Evolutionary conservation across 1,140 invertebrate species (phyloP).

Genomic region (Theocolax elegans): DNA sequence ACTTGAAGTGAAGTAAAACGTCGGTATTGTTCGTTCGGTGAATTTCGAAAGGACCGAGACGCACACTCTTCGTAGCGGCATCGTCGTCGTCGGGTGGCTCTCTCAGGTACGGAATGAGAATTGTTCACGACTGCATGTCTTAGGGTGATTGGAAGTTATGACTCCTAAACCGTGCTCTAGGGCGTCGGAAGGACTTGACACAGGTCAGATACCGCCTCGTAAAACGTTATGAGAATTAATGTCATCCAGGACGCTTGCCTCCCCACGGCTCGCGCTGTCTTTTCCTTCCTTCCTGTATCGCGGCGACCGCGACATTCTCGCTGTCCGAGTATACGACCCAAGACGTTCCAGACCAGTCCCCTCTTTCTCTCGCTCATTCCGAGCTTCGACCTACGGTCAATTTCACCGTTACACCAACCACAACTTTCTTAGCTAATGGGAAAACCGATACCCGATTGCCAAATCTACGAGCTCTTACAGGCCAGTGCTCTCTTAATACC

Average conservation of each 20-base stretch:
- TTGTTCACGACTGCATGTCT: slow-evolving; percentile 63
- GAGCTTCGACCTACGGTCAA: slow-evolving; percentile 52
- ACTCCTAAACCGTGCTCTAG: slow-evolving; percentile 64
- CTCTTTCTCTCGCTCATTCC: neutral
- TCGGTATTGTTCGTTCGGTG: slow-evolving; percentile 13
- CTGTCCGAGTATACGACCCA: neutral
- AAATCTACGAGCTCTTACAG: slow-evolving; percentile 33
- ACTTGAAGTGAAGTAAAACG: slow-evolving; percentile 7
- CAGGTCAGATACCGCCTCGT: slow-evolving; percentile 66
- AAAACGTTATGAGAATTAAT: slow-evolving; percentile 69
- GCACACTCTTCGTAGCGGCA: slow-evolving; percentile 4
- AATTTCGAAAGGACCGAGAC: slow-evolving; percentile 19
- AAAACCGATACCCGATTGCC: slow-evolving; percentile 65
- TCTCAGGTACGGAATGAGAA: slow-evolving; percentile 44
- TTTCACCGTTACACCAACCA: slow-evolving; percentile 60
- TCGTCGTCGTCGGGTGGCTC: slow-evolving; percentile 33
- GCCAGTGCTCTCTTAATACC: too few relatives aligned
- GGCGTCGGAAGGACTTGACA: slow-evolving; percentile 63
- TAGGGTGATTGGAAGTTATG: slow-evolving; percentile 67
- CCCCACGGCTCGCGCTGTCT: slow-evolving; percentile 39
- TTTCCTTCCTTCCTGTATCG: slow-evolving; percentile 43
- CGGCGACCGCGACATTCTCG: neutral
- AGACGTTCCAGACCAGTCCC: slow-evolving; percentile 19
- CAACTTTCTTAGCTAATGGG: slow-evolving; percentile 63
- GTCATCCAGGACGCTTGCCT: slow-evolving; percentile 48